Base-by-base conservation (phyloP, 2,113 vertebrate species). In the Cyphomyrus discorhynchus region DNA sequence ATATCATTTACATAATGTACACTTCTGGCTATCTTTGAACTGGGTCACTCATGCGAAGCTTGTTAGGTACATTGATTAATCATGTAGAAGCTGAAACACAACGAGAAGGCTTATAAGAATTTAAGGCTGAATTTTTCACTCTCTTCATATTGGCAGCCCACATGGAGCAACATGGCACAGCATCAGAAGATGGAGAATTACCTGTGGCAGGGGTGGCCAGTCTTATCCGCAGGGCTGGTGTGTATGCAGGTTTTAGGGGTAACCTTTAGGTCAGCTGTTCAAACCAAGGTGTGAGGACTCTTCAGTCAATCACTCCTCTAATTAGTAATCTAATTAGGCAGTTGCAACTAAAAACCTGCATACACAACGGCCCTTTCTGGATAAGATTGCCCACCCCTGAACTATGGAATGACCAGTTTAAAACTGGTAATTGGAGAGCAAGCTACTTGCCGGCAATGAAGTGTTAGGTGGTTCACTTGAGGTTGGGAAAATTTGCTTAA, bases 331-430 rank as follows among this genome's bases (percentile, higher is more conserved):
- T 21, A 56, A 56, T 56, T 56, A 56, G 53, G 5, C 0, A 56
- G 53, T 2, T 56, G 53, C 53, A 56, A 19, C 53, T 56, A 56
- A 56, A 56, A 56, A 56, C 53, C 19, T 21, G 19, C 53, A 56
- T 7, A 21, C 53, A 21, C 53, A 56, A 0, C 5, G 5, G 53
- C 5, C 53, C 53, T 21, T 50, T 56, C 53, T 56, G 53, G 5
- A 21, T 56, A 56, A 21, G 53, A 56, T 7, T 56, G 5, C 53
- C 53, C 19, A 56, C 53, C 53, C 53, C 5, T 53, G 5, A 56
- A 83, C 86, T 88, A 42, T 88, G 15, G 90, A 88, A 90, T 88
- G 39, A 77, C 35, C 86, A 42, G 52, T 90, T 88, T 90, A 83
- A 90, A 77, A 82, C 39, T 83, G 39, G 86, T 66, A 90, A 88